Base-by-base conservation (phyloP, 2,888 invertebrate genomes). In the Pachymerium ferrugineum region DNA sequence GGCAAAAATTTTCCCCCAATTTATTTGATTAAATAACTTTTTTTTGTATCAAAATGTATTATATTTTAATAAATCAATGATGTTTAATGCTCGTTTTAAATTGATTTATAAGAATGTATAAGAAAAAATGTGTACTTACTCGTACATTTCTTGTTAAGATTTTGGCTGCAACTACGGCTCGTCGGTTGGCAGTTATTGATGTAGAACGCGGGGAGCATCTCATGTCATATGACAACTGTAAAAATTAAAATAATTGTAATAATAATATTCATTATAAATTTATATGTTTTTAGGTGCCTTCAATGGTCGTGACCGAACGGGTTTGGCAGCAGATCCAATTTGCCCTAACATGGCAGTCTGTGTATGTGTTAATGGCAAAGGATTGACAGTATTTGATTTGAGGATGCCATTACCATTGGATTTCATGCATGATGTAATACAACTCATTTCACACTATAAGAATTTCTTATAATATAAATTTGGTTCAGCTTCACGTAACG, bases 381-480 rank as follows among this genome's bases (percentile, higher is more conserved):
- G 85, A 25, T 79, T 85, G 38, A 84, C 84, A 0, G 80, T 85
- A 47, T 81, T 85, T 75, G 85, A 85, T 77, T 80, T 85, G 42
- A 79, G 85, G 74, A 85, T 84, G 84, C 84, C 84, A 47, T 78
- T 84, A 73, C 85, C 85, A 16, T 78, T 85, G 71, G 84, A 85
- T 79, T 84, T 84, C 79, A 80, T 84, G 33, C 84, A 84, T 79
- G 84, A 85, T 79, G 85, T 84, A 77, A 79, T 83, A 47, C n/a
- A n/a, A 10, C 67, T 8, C 31, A 31, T 31, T 35, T 35, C 12
- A n/a, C 25, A 62, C 47, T 71, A 25, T 6, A 68, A 74, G 4
- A 68, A 35, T 31, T 16, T 72, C n/a, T 72, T 31, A 16, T 12
- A 25, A 29, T 33, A 5, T 75, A 5, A 19, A 73, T 73, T 19